Conservation (phyloP, 2,888 invertebrate genomes). For the Fissipunctia ypsillon region DNA sequence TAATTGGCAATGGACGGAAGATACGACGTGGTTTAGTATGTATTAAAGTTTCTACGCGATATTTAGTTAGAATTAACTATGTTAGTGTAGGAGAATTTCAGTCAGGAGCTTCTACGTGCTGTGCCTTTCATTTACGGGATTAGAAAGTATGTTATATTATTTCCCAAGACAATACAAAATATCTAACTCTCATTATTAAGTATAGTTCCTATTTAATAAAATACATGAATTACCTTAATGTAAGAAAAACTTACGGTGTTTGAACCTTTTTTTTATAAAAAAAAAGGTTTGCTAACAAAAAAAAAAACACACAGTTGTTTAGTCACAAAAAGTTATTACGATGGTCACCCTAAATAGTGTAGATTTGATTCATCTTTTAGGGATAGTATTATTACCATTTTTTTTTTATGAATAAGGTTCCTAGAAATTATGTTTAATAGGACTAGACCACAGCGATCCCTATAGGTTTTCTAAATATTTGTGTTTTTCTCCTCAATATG, state of each 20-base stretch:
- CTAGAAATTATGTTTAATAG: slow-evolving; percentile 60
- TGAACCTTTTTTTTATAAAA: too few species aligned
- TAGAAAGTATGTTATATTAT: neutral
- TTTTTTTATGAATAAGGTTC: slow-evolving; percentile 69
- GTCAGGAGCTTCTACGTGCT: neutral
- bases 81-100: slow-evolving; percentile 1
- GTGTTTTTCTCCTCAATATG: slow-evolving; percentile 8
- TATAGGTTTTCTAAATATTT: slow-evolving; percentile 38
- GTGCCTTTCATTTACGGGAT: neutral
- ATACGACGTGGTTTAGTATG: slow-evolving; percentile 18
- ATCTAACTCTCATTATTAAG: neutral
- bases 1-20: slow-evolving; percentile 38
- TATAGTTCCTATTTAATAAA: neutral
- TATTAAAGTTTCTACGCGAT: slow-evolving; percentile 21
- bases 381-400: slow-evolving; percentile 62
- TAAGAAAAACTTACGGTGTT: neutral
- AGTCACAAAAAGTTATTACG: neutral
- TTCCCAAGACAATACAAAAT: neutral
- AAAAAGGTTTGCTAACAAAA: too few species aligned
- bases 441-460: slow-evolving; percentile 36
- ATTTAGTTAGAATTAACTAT: neutral
- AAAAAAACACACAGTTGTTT: too few species aligned
- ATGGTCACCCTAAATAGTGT: slow-evolving; percentile 33
- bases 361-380: slow-evolving; percentile 67
- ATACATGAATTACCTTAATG: neutral